phyloP scores from a whole-genome alignment of 2,113 vertebrate genomes.

The Oncorhynchus masou region DNA sequence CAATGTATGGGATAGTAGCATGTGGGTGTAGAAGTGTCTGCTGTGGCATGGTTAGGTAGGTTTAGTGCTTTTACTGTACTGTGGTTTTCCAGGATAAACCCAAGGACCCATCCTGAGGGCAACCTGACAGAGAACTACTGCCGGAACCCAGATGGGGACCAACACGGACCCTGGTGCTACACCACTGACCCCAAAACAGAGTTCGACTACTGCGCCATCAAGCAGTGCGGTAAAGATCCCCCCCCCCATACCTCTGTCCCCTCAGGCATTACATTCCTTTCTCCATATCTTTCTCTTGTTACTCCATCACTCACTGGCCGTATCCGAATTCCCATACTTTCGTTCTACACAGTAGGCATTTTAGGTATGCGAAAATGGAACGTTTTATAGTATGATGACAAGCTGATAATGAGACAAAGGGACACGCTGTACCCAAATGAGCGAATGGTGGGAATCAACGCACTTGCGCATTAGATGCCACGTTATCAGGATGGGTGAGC shows the following conservation, averaged over 20 bases:
- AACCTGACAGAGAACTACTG: conserved; percentile 91
- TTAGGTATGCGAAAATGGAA: too few relatives aligned
- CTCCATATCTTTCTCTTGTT: not conserved
- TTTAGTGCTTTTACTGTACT: not conserved
- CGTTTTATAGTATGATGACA: too few relatives aligned
- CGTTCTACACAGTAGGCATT: too few relatives aligned
- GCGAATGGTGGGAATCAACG: too few relatives aligned
- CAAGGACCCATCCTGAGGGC: conserved; percentile 74
- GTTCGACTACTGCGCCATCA: conserved; percentile 95
- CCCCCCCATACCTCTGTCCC: conserved; percentile 2
- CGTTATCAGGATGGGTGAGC: too few relatives aligned
- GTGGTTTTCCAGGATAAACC: conserved; percentile 78
- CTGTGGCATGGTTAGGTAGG: not conserved
- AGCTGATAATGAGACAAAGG: too few relatives aligned
- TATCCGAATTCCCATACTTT: too few relatives aligned
- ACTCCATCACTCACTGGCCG: too few relatives aligned
- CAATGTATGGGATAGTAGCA: too few relatives aligned
- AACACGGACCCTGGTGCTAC: conserved; percentile 95
- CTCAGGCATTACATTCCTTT: not conserved
- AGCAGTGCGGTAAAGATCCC: conserved; percentile 78
- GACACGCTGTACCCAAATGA: too few relatives aligned
- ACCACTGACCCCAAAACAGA: conserved; percentile 86
- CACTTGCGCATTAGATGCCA: too few relatives aligned
- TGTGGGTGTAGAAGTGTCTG: not conserved
- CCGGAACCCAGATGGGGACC: conserved; percentile 89